These are phyloP conservation scores for Limnephilus rhombicus DNA, from an alignment of 2,888 invertebrate genomes.

Conservation along the genomic window DNA sequence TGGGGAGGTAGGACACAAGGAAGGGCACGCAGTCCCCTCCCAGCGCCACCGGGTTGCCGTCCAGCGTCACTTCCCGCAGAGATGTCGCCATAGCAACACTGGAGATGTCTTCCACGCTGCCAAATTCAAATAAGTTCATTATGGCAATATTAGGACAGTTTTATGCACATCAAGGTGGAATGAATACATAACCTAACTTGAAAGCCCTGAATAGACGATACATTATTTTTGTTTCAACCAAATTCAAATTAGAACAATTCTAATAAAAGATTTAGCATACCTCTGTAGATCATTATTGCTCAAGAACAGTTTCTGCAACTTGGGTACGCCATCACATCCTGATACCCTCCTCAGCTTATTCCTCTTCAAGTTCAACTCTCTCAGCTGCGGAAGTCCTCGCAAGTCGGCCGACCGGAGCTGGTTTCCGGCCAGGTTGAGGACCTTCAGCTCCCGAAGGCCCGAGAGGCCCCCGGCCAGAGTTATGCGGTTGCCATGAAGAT, in stretches of 20 bases:
- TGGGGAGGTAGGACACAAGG: slow-evolving; percentile 87
- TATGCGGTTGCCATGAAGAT: slow-evolving; percentile 95
- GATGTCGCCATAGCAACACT: slow-evolving; percentile 87
- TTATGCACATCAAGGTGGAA: too few species aligned
- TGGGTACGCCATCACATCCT: slow-evolving; percentile 88
- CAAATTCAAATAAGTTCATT: neutral
- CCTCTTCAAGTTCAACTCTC: slow-evolving; percentile 92
- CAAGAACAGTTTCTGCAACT: slow-evolving; percentile 87
- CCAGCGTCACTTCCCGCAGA: slow-evolving; percentile 90
- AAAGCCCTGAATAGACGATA: neutral
- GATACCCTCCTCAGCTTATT: slow-evolving; percentile 89
- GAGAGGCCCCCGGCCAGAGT: slow-evolving; percentile 84
- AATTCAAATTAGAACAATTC: neutral
- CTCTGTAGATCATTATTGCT: slow-evolving; percentile 88
- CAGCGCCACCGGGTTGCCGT: slow-evolving; percentile 89
- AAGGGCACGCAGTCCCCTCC: slow-evolving; percentile 91
- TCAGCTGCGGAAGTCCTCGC: slow-evolving; percentile 85
- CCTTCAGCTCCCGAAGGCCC: slow-evolving; percentile 87
- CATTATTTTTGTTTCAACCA: neutral
- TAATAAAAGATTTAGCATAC: slow-evolving; percentile 67
- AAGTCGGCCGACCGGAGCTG: slow-evolving; percentile 89
- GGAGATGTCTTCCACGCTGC: slow-evolving; percentile 91
- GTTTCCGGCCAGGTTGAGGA: slow-evolving; percentile 95
- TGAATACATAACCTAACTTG: too few species aligned
- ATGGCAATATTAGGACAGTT: neutral